phyloP scores from a whole-genome alignment of 2,113 vertebrate species.

The Pollimyrus isidori region DNA sequence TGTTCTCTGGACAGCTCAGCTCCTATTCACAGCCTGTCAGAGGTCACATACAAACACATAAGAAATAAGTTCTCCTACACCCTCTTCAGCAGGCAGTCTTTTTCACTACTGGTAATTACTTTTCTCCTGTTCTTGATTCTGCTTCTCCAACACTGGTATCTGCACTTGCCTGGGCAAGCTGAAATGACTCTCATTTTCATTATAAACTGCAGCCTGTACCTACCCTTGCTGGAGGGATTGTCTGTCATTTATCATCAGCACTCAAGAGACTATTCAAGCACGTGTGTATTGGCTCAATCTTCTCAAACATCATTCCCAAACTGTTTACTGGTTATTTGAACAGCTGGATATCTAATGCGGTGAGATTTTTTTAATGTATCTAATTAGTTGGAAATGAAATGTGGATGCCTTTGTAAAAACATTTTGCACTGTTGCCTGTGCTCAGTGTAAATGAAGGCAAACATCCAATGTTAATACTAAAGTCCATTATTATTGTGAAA shows the following conservation, averaged over 20 bases:
- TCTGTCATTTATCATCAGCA: neutral
- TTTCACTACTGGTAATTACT: neutral
- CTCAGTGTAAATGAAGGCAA: neutral
- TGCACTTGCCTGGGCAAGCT: constrained; percentile 9
- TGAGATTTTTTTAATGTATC: neutral
- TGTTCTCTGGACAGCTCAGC: neutral
- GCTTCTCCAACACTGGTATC: neutral
- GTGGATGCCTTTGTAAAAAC: neutral
- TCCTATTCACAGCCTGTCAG: neutral
- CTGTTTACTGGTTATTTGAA: neutral
- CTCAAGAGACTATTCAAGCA: neutral
- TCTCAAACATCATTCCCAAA: neutral
- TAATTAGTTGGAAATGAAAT: neutral
- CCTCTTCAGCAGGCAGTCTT: neutral
- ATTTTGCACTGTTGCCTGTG: neutral
- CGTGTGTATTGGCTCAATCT: neutral
- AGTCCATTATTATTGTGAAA: neutral
- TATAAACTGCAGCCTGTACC: neutral
- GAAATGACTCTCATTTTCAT: neutral
- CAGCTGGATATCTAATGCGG: neutral
- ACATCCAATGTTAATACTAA: neutral
- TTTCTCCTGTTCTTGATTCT: neutral
- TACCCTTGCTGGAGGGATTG: constrained; percentile 27
- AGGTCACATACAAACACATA: neutral
- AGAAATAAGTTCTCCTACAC: neutral